Conservation (phyloP, 2,888 invertebrate genomes). For the Prosopocoilus inquinatus region DNA sequence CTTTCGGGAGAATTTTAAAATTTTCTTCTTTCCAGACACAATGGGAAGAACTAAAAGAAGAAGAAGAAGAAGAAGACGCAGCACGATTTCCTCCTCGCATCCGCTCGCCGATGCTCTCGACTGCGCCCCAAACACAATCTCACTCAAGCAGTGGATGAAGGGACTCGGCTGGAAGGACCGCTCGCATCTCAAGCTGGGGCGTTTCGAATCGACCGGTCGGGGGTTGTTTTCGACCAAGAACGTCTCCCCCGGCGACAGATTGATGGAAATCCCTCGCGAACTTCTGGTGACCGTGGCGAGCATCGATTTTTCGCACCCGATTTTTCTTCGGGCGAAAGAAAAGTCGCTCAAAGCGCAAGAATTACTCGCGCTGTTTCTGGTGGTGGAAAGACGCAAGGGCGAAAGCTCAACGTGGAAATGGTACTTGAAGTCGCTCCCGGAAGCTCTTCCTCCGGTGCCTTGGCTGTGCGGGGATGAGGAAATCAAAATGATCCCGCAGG, state of each 20-base stretch:
- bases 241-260: conserved; percentile 57
- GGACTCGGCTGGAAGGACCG: conserved; percentile 58
- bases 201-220: conserved; percentile 68
- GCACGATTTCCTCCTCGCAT: conserved; percentile 34
- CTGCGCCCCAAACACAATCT: conserved; percentile 48
- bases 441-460: conserved; percentile 61
- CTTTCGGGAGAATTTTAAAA: no score
- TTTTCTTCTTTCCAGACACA: not conserved
- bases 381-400: conserved; percentile 63
- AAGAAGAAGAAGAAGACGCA: conserved; percentile 35
- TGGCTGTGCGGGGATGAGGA: conserved; percentile 64
- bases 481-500: conserved; percentile 57
- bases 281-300: conserved; percentile 56
- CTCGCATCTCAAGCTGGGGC: conserved; percentile 56
- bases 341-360: conserved; percentile 67
- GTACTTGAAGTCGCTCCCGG: conserved; percentile 71
- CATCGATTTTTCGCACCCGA: conserved; percentile 34
- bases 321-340: conserved; percentile 27
- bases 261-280: conserved; percentile 61
- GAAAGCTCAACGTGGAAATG: conserved; percentile 58
- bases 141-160: conserved; percentile 57
- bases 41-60: conserved; percentile 58
- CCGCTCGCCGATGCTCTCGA: conserved; percentile 45
- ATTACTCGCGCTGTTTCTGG: conserved; percentile 70
- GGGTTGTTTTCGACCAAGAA: conserved; percentile 66